Conservation (phyloP, 2,797 vertebrate species). For the Leptodactylus fallax region DNA sequence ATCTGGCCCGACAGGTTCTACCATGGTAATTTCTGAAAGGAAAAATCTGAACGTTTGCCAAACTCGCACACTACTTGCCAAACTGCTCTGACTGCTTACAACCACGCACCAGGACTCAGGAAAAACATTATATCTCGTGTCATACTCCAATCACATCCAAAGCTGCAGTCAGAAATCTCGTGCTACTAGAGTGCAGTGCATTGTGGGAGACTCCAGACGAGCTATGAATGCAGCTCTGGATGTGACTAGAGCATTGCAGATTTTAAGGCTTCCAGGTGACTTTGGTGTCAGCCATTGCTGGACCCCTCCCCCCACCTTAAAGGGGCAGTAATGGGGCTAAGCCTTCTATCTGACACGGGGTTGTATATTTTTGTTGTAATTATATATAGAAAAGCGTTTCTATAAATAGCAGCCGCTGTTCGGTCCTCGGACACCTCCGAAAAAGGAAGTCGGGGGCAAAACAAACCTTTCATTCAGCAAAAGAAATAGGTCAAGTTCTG, state of each 20-base stretch:
- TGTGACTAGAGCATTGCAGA: not conserved
- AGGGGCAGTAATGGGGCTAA: not conserved
- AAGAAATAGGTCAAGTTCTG: constrained; percentile 46
- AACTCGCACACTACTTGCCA: constrained; percentile 28
- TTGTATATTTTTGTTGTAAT: constrained; percentile 35
- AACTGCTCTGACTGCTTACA: not conserved
- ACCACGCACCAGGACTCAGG: not conserved
- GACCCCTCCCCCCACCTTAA: not conserved
- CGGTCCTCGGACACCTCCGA: constrained; percentile 8
- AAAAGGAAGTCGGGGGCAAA: constrained; percentile 49
- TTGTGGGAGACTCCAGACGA: not conserved
- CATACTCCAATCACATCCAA: not conserved
- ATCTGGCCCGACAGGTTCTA: constrained; percentile 32
- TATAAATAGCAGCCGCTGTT: constrained; percentile 16
- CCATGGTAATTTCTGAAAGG: not conserved
- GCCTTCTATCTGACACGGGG: not conserved
- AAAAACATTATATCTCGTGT: not conserved
- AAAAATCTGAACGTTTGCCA: not conserved
- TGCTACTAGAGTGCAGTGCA: not conserved
- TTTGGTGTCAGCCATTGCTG: not conserved
- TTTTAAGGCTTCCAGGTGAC: not conserved
- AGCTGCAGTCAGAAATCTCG: not conserved
- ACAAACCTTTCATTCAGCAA: constrained; percentile 60
- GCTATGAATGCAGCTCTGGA: not conserved
- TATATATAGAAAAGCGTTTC: not conserved